Conservation (phyloP, 2,113 vertebrate genomes). For the Merops nubicus region DNA sequence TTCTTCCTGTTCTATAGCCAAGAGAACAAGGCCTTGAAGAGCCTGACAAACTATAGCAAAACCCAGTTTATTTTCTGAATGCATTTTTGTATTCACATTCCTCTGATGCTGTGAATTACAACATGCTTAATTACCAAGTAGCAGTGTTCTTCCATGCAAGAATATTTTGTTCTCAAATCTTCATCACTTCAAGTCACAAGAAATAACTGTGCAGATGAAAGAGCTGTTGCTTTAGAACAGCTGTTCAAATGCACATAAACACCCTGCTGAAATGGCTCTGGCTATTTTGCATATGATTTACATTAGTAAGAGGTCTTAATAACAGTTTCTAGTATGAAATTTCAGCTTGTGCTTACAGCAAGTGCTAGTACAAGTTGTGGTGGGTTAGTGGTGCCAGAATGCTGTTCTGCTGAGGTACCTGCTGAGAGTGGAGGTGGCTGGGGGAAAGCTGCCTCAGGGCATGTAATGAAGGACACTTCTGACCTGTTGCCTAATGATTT, state of each 20-base stretch:
- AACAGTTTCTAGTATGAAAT: neutral
- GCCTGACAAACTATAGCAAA: neutral
- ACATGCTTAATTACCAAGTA: neutral
- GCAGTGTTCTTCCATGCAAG: neutral
- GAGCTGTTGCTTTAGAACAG: constrained; percentile 14
- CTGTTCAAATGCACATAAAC: constrained; percentile 18
- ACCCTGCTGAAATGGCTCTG: neutral
- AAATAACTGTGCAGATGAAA: neutral
- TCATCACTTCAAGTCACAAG: neutral
- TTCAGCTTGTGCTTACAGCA: neutral
- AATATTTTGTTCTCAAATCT: constrained; percentile 42
- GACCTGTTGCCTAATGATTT: neutral
- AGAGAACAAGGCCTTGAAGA: neutral
- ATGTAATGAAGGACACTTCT: neutral
- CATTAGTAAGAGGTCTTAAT: constrained; percentile 7
- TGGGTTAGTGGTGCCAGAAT: neutral
- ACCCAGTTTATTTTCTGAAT: neutral
- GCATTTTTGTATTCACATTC: neutral
- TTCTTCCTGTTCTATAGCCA: neutral
- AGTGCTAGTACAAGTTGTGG: neutral
- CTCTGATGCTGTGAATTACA: neutral
- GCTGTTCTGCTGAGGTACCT: neutral
- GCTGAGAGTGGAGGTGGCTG: neutral
- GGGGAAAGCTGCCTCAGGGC: neutral
- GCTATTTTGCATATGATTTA: constrained; percentile 27